Evolutionary conservation across 2,113 vertebrate genomes (phyloP), one percentile per base, ranked within the genome.

Genomic region (Dolichallabes microphthalmus): DNA sequence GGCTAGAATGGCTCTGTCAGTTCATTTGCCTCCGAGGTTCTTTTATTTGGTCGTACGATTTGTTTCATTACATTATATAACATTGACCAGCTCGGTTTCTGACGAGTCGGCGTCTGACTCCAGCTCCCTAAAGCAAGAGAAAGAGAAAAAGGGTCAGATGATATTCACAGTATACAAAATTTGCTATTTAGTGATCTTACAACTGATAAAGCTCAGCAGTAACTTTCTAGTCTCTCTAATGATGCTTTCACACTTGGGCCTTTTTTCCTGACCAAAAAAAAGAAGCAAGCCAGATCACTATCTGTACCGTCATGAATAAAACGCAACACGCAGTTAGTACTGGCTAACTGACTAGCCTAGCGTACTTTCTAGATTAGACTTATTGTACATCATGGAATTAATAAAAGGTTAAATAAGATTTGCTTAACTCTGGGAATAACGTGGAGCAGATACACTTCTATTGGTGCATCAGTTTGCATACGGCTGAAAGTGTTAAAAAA

Each of bases 81-180:
- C 73, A 60, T 88, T 89, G 53, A 76, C 66, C 52, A 93, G 68
- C 6, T 86, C 85, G 0, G 85, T 64, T 82, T 95, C 94, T 76
- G 91, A 87, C 0, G 92, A 93, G 55, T 94, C 93, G 0, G 89
- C 89, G 57, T 95, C 94, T 3, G 94, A 94, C 80, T 94, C 93
- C 0, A 84, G 64, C 35, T 94, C 94, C 88, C 95, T 95, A 90
- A 3, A 64, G 80, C 27, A 85, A 6, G 71, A 58, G 19, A 10
- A 15, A 79, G 13, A 64, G 22, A 55, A 30, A 30, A 35, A 88
- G 1, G 66, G 60, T 86, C 55, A 86, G 58, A 6, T 13, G 30
- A 58, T 20, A 52, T 50, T 35, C 64, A 87, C 17, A 20, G 5
- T 20, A 30, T 57, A 57, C 6, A 53, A n/a, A 76, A 76, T 53